Conservation (phyloP, 2,797 vertebrate genomes). For the Enteromius thamalakanensis region DNA sequence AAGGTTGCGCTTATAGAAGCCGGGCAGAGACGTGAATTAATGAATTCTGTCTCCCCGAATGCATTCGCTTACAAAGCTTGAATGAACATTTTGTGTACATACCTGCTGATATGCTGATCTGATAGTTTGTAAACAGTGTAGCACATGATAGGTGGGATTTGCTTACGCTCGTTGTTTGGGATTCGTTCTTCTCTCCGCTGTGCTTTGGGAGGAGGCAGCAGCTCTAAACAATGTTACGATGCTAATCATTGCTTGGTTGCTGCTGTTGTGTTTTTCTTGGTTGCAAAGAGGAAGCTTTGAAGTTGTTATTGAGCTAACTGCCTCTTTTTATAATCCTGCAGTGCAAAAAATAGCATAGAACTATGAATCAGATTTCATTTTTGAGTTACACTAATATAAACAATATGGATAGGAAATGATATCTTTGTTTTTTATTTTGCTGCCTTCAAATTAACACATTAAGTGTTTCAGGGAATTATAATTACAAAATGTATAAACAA, state of each 20-base stretch:
- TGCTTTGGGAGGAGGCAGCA: conserved; percentile 35
- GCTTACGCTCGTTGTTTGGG: conserved; percentile 27
- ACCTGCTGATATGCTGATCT: conserved; percentile 40
- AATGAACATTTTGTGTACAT: conserved; percentile 33
- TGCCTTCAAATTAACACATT: background rate
- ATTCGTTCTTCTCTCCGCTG: conserved; percentile 16
- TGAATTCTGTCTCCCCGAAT: conserved; percentile 24
- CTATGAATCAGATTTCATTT: background rate
- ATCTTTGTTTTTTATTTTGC: conserved; percentile 11
- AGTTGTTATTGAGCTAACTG: conserved; percentile 70
- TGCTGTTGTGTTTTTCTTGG: conserved; percentile 61
- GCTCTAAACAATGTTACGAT: conserved; percentile 49
- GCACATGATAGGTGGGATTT: conserved; percentile 42
- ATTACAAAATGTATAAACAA: background rate
- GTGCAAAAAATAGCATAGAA: conserved; percentile 47
- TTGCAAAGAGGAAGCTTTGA: conserved; percentile 70
- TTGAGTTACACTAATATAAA: background rate
- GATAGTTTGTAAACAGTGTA: conserved; percentile 42
- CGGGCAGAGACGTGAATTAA: conserved; percentile 15
- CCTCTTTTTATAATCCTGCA: conserved; percentile 71
- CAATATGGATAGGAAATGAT: background rate
- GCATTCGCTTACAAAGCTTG: conserved; percentile 37
- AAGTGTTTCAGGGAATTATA: background rate
- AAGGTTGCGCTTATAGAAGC: conserved; percentile 11
- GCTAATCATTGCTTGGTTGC: conserved; percentile 65